Percentiles rank a stretch among this genome's conserved stretches.
phyloP scores from a whole-genome alignment of 2,113 vertebrate genomes.

The Petrocephalus microphthalmus region DNA sequence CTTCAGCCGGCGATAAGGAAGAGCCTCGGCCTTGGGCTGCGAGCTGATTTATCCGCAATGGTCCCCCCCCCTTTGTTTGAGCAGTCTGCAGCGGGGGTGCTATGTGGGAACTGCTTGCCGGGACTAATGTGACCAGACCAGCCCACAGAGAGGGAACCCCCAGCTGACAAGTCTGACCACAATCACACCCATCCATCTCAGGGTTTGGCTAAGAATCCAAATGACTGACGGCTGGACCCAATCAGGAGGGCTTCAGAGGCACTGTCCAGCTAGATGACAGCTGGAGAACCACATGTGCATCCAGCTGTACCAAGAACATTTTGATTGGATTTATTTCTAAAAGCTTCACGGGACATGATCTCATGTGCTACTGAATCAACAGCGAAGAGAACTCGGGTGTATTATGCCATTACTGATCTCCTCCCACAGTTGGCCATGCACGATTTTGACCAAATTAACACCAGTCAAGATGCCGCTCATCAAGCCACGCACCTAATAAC shows the following conservation, averaged over 20 bases:
- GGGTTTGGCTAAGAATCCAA: background rate
- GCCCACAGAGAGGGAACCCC: background rate
- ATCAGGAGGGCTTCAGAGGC: background rate
- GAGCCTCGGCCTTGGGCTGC: background rate
- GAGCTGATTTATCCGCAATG: background rate
- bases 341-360: background rate
- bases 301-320: background rate
- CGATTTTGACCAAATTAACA: background rate
- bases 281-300: background rate
- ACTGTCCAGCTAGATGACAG: background rate
- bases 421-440: background rate
- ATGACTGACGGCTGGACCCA: background rate
- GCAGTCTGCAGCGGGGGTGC: background rate
- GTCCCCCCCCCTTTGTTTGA: background rate
- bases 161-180: background rate
- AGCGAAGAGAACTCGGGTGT: background rate
- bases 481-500: background rate
- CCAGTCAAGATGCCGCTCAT: background rate
- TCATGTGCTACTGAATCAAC: background rate
- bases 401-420: background rate
- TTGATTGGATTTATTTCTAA: background rate
- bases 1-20: background rate
- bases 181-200: background rate
- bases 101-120: background rate
- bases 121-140: background rate